Conservation (phyloP, 1,140 invertebrate genomes). For the Habropoda laboriosa region DNA sequence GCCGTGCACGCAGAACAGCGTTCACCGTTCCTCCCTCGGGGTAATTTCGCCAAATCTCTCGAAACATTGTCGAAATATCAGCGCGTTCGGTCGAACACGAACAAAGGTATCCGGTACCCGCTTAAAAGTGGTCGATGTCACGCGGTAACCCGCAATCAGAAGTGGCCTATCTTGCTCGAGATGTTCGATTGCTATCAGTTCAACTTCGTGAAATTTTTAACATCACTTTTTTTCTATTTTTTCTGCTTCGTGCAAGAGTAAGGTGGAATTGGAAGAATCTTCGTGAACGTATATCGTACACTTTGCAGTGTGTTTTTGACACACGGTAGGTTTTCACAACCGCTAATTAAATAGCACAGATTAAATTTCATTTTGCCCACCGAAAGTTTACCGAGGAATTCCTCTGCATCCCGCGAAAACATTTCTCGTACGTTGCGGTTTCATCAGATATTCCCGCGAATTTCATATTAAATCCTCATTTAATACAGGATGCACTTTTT, state of each 20-base stretch:
- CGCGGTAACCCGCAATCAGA: background rate
- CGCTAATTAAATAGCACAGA: background rate
- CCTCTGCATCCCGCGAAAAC: background rate
- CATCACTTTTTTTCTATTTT: too few relatives aligned
- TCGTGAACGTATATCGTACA: background rate
- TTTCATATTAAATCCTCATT: background rate
- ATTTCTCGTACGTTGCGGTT: background rate
- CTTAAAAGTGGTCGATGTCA: slow-evolving; percentile 20
- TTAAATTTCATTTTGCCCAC: background rate
- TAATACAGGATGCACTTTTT: background rate
- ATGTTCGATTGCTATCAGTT: background rate
- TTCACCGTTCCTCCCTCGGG: background rate
- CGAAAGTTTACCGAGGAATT: background rate
- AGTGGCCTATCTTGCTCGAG: background rate
- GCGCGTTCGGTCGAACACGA: slow-evolving; percentile 3
- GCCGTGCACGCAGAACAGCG: background rate
- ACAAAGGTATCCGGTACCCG: background rate
- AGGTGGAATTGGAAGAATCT: background rate
- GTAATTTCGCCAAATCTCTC: slow-evolving; percentile 19
- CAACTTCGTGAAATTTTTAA: too few relatives aligned
- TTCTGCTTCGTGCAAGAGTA: too few relatives aligned
- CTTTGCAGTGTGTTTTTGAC: background rate
- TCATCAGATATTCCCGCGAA: background rate
- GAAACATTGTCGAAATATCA: slow-evolving; percentile 42
- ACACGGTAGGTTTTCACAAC: background rate